Evolutionary conservation across 30 jellyfish, hydroid and myxozoan genomes (phyloP).

Genomic region (Calvadosia cruxmelitensis): DNA sequence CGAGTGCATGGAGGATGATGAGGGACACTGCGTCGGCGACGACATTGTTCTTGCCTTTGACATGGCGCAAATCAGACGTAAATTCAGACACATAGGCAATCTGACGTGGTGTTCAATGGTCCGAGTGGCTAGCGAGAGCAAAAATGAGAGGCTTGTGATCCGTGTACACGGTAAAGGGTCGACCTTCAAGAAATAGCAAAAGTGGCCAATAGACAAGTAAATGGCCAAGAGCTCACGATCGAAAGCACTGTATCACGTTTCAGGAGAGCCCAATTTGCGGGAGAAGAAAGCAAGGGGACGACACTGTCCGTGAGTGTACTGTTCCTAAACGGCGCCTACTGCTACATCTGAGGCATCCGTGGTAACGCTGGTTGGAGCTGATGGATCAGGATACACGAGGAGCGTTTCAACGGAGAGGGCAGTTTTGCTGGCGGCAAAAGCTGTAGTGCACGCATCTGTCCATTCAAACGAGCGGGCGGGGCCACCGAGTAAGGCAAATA

Average conservation of each 20-base stretch:
- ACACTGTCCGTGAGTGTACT: no score
- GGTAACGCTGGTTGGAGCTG: conserved; percentile 15
- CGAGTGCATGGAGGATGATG: not conserved
- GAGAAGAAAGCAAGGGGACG: not conserved
- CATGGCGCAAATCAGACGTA: conserved; percentile 1
- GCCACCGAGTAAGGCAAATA: not conserved
- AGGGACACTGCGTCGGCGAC: conserved; percentile 23
- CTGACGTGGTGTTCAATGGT: no score
- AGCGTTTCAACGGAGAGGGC: conserved; percentile 1
- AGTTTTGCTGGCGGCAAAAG: not conserved
- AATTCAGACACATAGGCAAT: not conserved
- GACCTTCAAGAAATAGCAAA: no score
- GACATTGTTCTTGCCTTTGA: conserved; percentile 4
- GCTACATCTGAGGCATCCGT: conserved; percentile 9
- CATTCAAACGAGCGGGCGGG: not conserved
- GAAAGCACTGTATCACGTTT: not conserved
- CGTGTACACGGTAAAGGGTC: no score
- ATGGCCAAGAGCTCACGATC: conserved; percentile 6
- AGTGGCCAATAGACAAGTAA: no score
- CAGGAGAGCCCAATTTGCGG: not conserved
- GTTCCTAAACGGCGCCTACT: conserved; percentile 6
- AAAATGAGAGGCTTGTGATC: no score
- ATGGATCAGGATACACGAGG: conserved; percentile 5
- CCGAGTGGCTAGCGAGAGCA: no score
- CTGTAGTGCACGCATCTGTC: not conserved